phyloP scores from a whole-genome alignment of 92 coral and sea anemone genomes.

The Umimayanthus chanpuru region DNA sequence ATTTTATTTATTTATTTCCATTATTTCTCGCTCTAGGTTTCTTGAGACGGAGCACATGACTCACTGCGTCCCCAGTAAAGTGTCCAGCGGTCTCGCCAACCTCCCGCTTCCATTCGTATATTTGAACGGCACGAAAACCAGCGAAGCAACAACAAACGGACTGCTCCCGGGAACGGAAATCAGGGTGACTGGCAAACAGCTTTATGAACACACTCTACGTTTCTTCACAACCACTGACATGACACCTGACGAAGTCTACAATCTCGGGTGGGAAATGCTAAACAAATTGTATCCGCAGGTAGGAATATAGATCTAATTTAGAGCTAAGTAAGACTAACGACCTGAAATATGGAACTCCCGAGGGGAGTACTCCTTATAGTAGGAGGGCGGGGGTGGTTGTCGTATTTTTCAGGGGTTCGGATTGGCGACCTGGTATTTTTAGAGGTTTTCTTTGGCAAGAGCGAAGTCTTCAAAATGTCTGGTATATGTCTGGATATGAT shows the following conservation, averaged over 20 bases:
- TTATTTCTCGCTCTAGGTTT: conserved; percentile 43
- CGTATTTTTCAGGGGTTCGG: too few species aligned
- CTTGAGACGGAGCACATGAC: conserved; percentile 63
- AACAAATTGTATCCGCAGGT: conserved; percentile 67
- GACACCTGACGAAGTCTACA: conserved; percentile 65
- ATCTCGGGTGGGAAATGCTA: conserved; percentile 47
- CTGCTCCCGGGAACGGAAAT: conserved; percentile 57
- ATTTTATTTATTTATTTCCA: neutral
- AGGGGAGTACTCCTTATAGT: too few species aligned
- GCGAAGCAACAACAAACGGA: conserved; percentile 49
- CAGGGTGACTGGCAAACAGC: conserved; percentile 53
- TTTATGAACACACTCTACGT: conserved; percentile 54
- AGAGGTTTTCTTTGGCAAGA: too few species aligned
- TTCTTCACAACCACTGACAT: conserved; percentile 56
- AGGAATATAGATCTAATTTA: neutral
- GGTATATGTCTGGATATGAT: too few species aligned
- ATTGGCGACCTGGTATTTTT: too few species aligned
- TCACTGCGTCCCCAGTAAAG: conserved; percentile 69
- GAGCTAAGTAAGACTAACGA: too few species aligned
- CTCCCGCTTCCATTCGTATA: conserved; percentile 68
- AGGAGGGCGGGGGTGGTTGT: too few species aligned
- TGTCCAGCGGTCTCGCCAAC: conserved; percentile 74
- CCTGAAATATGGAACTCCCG: too few species aligned
- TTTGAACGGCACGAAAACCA: conserved; percentile 62
- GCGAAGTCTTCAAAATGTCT: too few species aligned